These are phyloP conservation scores for Drosophila paranaensis DNA, from an alignment of 2,888 invertebrate genomes.

Conservation along the genomic window DNA sequence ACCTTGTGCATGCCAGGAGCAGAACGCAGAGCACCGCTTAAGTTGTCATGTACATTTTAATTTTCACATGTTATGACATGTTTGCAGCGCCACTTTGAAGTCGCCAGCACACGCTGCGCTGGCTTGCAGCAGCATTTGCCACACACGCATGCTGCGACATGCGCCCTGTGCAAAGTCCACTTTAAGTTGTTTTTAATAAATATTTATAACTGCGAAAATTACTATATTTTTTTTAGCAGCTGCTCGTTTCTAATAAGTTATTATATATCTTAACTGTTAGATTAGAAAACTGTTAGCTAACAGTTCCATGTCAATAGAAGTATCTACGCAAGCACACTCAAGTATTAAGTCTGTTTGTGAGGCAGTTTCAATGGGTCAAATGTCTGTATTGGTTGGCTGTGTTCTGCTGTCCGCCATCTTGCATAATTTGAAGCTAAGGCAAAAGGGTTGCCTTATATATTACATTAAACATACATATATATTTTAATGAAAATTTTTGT, in stretches of 20 bases:
- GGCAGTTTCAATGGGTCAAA: too few species aligned
- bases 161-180: neutral
- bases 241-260: too few species aligned
- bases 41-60: constrained; percentile 78
- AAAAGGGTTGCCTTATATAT: neutral
- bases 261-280: too few species aligned
- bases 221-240: neutral
- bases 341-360: too few species aligned
- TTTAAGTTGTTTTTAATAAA: constrained; percentile 4
- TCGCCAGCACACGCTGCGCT: constrained; percentile 10
- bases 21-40: constrained; percentile 53
- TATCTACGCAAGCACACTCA: neutral
- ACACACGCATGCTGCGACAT: neutral
- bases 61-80: constrained; percentile 75
- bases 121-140: constrained; percentile 5
- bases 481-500: neutral
- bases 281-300: too few species aligned
- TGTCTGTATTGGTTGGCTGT: too few species aligned
- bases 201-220: neutral
- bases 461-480: too few species aligned
- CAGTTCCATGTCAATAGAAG: neutral
- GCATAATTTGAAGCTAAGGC: too few species aligned
- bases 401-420: too few species aligned
- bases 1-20: constrained; percentile 39
- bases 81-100: constrained; percentile 60